These are phyloP conservation scores for Carlito syrichta DNA, from an alignment of 2,113 vertebrate species.

Conservation along the genomic window DNA sequence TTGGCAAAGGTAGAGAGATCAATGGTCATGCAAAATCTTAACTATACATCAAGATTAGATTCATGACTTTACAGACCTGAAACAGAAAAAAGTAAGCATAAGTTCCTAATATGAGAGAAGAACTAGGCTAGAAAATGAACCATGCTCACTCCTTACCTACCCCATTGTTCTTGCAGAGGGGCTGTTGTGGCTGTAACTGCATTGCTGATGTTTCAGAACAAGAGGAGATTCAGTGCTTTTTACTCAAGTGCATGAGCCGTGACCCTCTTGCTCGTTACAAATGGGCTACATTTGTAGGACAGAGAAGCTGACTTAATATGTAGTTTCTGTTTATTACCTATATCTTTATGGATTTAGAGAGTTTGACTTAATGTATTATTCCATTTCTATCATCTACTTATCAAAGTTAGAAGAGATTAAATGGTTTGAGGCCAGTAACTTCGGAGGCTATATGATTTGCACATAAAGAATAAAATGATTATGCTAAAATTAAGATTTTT, in stretches of 20 bases:
- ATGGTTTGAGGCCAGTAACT: neutral
- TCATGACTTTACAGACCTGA: too few species aligned
- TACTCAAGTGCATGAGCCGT: too few species aligned
- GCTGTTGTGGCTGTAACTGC: neutral
- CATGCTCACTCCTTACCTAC: neutral
- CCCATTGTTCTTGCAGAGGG: accelerated
- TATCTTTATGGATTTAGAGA: neutral
- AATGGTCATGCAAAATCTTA: too few species aligned
- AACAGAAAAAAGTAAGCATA: neutral
- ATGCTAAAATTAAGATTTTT: neutral
- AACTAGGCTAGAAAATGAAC: neutral
- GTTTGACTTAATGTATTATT: neutral
- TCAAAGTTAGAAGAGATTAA: neutral
- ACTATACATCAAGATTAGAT: too few species aligned
- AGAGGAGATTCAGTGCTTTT: too few species aligned
- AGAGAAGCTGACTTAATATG: neutral
- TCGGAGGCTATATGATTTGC: neutral
- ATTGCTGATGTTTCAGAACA: accelerated
- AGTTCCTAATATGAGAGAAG: neutral
- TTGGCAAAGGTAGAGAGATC: too few species aligned
- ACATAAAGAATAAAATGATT: neutral
- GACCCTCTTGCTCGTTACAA: too few species aligned
- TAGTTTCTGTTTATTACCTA: neutral
- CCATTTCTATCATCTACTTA: neutral
- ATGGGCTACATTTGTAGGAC: too few species aligned